Evolutionary conservation across 2,888 invertebrate species (phyloP).

Genomic region (Oeneis ivallda): DNA sequence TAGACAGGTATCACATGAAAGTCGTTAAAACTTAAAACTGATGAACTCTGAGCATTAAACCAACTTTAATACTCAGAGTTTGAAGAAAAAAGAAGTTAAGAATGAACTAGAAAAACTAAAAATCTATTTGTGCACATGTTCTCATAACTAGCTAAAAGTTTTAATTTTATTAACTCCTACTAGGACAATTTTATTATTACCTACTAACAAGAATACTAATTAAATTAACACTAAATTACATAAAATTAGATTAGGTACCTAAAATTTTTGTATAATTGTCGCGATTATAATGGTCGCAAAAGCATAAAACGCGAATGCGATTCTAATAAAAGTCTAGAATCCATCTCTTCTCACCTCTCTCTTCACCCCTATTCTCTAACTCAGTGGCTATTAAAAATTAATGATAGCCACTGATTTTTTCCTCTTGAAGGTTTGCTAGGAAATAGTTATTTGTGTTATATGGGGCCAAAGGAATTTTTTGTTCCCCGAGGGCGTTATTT

Average conservation of each 20-base stretch:
- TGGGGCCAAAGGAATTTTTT: too few species aligned
- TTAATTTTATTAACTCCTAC: background rate
- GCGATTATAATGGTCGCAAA: background rate
- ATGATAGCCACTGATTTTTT: too few species aligned
- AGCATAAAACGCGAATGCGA: background rate
- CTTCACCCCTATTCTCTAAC: too few species aligned
- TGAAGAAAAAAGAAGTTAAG: too few species aligned
- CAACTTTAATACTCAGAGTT: too few species aligned
- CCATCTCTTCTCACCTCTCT: too few species aligned
- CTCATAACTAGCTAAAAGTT: background rate
- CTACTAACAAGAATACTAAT: background rate
- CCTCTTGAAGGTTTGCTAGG: too few species aligned
- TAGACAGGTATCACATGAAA: background rate
- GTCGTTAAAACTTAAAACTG: background rate
- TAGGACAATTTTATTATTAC: background rate
- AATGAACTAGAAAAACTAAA: background rate
- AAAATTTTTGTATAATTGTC: background rate
- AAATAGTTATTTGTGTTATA: too few species aligned
- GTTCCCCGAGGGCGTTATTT: too few species aligned
- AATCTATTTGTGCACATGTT: conserved; percentile 1
- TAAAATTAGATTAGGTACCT: background rate
- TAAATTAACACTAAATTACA: background rate
- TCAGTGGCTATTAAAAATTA: too few species aligned
- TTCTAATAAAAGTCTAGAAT: too few species aligned
- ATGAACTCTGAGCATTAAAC: too few species aligned